Percentiles rank a stretch among this genome's conserved stretches.
Conservation (phyloP, 2,888 invertebrate species). For the Gastracanthus pulcherrimus region DNA sequence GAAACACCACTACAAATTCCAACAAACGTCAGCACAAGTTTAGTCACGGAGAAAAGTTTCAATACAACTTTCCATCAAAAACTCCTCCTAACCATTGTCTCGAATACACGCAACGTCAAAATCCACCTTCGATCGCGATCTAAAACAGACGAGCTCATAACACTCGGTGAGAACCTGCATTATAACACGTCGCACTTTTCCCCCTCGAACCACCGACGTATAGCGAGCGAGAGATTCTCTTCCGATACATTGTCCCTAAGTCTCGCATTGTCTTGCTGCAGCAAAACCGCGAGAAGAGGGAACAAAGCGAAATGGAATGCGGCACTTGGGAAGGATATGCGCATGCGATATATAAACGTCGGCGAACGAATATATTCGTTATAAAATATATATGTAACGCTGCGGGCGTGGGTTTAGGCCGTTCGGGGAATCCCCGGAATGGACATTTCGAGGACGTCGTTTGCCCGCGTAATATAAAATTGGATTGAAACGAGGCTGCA, state of each 20-base stretch:
- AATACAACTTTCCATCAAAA: no score
- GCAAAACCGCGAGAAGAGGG: background rate
- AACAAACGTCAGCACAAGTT: no score
- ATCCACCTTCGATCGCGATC: background rate
- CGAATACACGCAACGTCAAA: background rate
- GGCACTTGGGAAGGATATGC: background rate
- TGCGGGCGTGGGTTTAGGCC: background rate
- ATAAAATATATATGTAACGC: background rate
- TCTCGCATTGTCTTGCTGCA: conserved; percentile 12
- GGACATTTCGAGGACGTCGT: background rate
- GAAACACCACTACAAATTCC: no score
- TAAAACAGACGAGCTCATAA: background rate
- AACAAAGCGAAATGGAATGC: conserved; percentile 28
- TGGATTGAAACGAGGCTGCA: background rate
- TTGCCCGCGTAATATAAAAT: background rate
- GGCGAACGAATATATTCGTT: background rate
- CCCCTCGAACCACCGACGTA: background rate
- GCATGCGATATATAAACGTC: background rate
- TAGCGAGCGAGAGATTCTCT: background rate
- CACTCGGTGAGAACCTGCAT: conserved; percentile 1
- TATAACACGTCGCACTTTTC: background rate
- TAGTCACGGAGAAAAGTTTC: no score
- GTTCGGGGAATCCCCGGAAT: conserved; percentile 9
- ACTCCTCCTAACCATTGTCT: background rate
- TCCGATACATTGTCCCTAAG: conserved; percentile 10